phyloP scores from a whole-genome alignment of 2,797 vertebrate genomes.

The Gymnodraco acuticeps region DNA sequence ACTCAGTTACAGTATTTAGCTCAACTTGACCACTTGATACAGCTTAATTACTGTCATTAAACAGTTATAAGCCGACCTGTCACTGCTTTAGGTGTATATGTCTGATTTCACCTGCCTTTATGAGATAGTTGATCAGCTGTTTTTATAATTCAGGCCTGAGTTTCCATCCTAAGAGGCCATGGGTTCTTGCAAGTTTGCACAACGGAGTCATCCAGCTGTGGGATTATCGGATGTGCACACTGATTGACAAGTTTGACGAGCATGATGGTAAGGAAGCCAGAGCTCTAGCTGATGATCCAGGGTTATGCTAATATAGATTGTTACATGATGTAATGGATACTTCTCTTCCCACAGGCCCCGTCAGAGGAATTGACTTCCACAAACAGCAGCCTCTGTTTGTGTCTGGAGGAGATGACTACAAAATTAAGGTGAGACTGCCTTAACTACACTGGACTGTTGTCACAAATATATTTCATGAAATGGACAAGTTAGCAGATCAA shows the following conservation, averaged over 20 bases:
- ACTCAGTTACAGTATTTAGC: background rate
- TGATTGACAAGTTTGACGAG: slow-evolving; percentile 98
- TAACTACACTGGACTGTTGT: background rate
- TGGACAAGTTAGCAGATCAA: background rate
- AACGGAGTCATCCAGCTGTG: slow-evolving; percentile 98
- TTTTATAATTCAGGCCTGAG: slow-evolving; percentile 87
- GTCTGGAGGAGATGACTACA: slow-evolving; percentile 97
- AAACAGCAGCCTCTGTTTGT: slow-evolving; percentile 98
- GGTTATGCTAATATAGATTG: too few relatives aligned
- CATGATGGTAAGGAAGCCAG: slow-evolving; percentile 89
- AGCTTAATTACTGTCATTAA: background rate
- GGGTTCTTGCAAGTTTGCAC: slow-evolving; percentile 97
- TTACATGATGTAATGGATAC: background rate
- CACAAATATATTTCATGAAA: background rate
- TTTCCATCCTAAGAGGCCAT: slow-evolving; percentile 96
- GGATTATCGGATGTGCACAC: slow-evolving; percentile 98
- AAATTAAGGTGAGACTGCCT: slow-evolving; percentile 91
- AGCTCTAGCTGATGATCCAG: background rate
- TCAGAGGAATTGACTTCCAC: slow-evolving; percentile 97
- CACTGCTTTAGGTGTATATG: background rate
- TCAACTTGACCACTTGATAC: background rate
- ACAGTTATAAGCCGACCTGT: background rate
- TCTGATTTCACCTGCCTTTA: background rate
- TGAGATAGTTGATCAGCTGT: background rate
- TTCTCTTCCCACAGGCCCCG: slow-evolving; percentile 85